Base-by-base conservation (phyloP, 2,888 invertebrate species). In the Malthinus flaveolus region DNA sequence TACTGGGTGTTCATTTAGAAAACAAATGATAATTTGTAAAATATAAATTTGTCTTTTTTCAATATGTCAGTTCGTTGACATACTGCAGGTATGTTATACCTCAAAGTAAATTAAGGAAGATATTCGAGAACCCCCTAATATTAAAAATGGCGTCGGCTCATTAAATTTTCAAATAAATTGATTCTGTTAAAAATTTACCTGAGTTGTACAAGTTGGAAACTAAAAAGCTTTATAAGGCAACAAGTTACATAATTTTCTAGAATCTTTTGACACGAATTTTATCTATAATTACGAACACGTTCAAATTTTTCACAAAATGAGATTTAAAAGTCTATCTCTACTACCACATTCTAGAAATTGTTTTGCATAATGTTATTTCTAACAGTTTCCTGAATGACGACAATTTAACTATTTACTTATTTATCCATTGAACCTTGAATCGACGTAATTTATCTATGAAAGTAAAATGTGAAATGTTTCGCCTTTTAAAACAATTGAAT, bases 321-420 rank as follows among this genome's bases (percentile, higher is more conserved):
- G 39, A 39, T 49, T 49, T 49, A 49, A 39, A 49, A 32, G 49
- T 39, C 23, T 23, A 44, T 31, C 33, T 44, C 32, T 23, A 34
- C 42, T 51, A 44, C 50, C 50, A 51, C 50, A 51, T 51, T 51
- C 50, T 51, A 39, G 42, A 51, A 51, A 51, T 51, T 51, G 50
- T 44, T 51, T 51, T 51, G 50, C 50, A 51, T 51, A 51, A 42
- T 42, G 39, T 33, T 39, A 32, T 46, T 36, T 49, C 49, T 49
- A 39, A 33, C 50, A 42, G 23, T 51, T 51, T 51, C 50, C 50
- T 51, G 50, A 51, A 51, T 51, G 50, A 51, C 44, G 42, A 44
- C 42, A 46, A 46, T 46, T 32, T 32, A 46, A 12, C 32, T 46
- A 32, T 46, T 32, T 32, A 32, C 32, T 46, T 46, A 31, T 36